Evolutionary conservation across 2,888 invertebrate genomes (phyloP).

Genomic region (Deilephila elpenor): DNA sequence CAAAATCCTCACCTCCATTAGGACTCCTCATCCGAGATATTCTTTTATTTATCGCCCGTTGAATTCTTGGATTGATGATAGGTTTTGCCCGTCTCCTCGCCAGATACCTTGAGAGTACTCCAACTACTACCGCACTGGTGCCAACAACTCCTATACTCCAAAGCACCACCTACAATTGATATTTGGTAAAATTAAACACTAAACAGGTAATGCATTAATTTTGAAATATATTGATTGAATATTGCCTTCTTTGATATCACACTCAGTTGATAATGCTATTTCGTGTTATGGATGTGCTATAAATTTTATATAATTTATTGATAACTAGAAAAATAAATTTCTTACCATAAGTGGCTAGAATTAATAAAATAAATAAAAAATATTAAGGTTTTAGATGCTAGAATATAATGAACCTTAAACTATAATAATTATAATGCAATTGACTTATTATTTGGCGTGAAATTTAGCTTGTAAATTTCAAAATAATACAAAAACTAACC

Average conservation of each 20-base stretch:
- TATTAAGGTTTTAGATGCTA: too few species aligned
- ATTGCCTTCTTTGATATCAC: background rate
- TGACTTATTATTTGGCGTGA: too few species aligned
- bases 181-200: background rate
- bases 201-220: background rate
- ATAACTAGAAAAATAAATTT: too few species aligned
- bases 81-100: conserved; percentile 88
- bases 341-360: too few species aligned
- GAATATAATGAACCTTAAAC: too few species aligned
- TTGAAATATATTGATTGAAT: background rate
- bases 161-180: conserved; percentile 85
- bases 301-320: too few species aligned
- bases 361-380: background rate
- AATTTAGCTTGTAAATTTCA: background rate
- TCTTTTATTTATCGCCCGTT: conserved; percentile 83
- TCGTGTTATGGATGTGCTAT: too few species aligned
- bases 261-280: background rate
- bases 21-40: conserved; percentile 88
- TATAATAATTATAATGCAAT: too few species aligned
- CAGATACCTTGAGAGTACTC: conserved; percentile 91
- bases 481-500: conserved; percentile 70
- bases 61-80: conserved; percentile 85
- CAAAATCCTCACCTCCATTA: conserved; percentile 79
- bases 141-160: conserved; percentile 88
- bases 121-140: conserved; percentile 91